Conservation (phyloP, 2,113 vertebrate genomes). For the Trinectes maculatus region DNA sequence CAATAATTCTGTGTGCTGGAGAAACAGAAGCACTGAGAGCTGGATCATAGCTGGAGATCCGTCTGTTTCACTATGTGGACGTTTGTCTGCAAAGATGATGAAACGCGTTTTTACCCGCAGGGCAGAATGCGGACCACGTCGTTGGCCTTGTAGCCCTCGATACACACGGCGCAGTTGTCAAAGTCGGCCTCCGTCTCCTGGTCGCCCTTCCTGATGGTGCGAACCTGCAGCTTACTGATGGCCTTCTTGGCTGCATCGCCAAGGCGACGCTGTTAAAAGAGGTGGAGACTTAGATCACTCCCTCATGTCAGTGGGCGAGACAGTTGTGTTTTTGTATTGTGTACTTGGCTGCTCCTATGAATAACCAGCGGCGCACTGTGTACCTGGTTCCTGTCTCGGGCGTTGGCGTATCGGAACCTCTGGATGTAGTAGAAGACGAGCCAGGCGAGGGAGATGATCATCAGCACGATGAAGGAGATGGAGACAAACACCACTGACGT, state of each 20-base stretch:
- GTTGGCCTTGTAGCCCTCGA: slow-evolving; percentile 96
- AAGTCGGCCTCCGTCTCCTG: slow-evolving; percentile 97
- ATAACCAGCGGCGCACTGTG: background rate
- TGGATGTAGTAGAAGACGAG: slow-evolving; percentile 99
- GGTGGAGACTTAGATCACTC: background rate
- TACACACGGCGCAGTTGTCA: slow-evolving; percentile 98
- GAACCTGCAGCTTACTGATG: slow-evolving; percentile 95
- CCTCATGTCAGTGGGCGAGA: background rate
- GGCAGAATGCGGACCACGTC: slow-evolving; percentile 94
- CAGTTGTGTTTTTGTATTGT: background rate
- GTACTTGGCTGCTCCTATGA: too few species aligned
- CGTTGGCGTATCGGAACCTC: slow-evolving; percentile 96
- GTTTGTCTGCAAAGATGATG: too few species aligned
- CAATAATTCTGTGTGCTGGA: too few species aligned
- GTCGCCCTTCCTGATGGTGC: slow-evolving; percentile 95
- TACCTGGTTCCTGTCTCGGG: slow-evolving; percentile 94
- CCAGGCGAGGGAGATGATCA: slow-evolving; percentile 99
- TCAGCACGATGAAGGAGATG: slow-evolving; percentile 98
- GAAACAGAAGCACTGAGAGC: too few species aligned
- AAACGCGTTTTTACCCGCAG: slow-evolving; percentile 84
- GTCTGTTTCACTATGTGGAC: too few species aligned
- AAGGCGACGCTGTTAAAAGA: slow-evolving; percentile 86
- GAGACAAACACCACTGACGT: slow-evolving; percentile 98
- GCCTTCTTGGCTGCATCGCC: slow-evolving; percentile 98
- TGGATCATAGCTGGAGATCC: too few species aligned